Evolutionary conservation across 1,140 invertebrate genomes (phyloP).

Genomic region (Coboldia fuscipes): DNA sequence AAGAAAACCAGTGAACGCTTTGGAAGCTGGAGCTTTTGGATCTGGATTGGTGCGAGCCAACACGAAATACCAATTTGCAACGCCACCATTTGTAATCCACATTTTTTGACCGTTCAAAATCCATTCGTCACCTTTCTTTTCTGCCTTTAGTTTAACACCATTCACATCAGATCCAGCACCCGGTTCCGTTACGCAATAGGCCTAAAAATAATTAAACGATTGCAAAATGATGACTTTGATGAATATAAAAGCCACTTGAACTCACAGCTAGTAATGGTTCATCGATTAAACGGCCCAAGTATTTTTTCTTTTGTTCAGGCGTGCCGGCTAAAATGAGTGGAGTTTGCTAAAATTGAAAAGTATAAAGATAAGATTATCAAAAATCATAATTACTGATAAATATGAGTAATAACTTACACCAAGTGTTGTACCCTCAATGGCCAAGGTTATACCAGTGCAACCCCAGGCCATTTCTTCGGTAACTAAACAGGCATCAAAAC

Average conservation of each 20-base stretch:
- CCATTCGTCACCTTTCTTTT: slow-evolving; percentile 80
- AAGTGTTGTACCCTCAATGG: slow-evolving; percentile 64
- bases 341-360: slow-evolving; percentile 64
- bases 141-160: slow-evolving; percentile 66
- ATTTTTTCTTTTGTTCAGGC: slow-evolving; percentile 82
- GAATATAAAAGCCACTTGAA: slow-evolving; percentile 9
- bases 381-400: no score
- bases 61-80: slow-evolving; percentile 90
- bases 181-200: slow-evolving; percentile 80
- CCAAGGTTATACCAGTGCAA: slow-evolving; percentile 76
- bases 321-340: slow-evolving; percentile 70
- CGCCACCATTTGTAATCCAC: slow-evolving; percentile 94
- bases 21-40: slow-evolving; percentile 62
- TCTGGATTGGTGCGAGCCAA: slow-evolving; percentile 73
- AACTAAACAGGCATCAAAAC: slow-evolving; percentile 60
- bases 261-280: slow-evolving; percentile 77
- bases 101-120: slow-evolving; percentile 89
- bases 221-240: neutral
- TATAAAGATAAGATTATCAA: no score
- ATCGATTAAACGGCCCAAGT: slow-evolving; percentile 63
- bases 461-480: slow-evolving; percentile 77
- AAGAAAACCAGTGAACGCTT: slow-evolving; percentile 86
- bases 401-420: slow-evolving; percentile 57
- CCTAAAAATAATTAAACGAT: slow-evolving; percentile 27
- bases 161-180: slow-evolving; percentile 79